Percentiles rank a stretch among this genome's conserved stretches.
Evolutionary conservation across 2,113 vertebrate species (phyloP).

Genomic region (Zosterops pallidus): DNA sequence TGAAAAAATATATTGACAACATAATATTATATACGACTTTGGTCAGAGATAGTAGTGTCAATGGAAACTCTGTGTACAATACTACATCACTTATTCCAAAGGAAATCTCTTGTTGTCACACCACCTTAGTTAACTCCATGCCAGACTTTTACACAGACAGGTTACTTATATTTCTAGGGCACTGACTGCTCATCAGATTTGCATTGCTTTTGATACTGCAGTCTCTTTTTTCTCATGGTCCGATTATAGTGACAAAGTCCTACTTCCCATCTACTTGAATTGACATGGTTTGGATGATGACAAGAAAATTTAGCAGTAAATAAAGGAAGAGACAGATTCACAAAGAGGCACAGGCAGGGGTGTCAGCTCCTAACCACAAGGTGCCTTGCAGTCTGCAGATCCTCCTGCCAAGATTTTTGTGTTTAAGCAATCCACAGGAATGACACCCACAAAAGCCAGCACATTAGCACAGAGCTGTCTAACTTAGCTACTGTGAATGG

Average conservation of each 20-base stretch:
- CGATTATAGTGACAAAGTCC: not conserved
- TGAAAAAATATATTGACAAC: not conserved
- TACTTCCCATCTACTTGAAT: not conserved
- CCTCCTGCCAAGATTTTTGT: slow-evolving; percentile 11
- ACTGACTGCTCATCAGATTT: not conserved
- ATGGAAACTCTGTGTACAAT: not conserved
- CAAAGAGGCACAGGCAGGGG: not conserved
- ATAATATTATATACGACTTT: not conserved
- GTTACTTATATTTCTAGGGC: not conserved
- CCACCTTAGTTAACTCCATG: not conserved
- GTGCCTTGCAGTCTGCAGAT: slow-evolving; percentile 40
- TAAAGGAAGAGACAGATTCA: slow-evolving; percentile 8
- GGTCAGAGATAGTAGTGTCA: not conserved
- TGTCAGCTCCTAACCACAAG: slow-evolving; percentile 9
- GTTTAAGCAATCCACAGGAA: slow-evolving; percentile 34
- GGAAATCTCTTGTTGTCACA: not conserved
- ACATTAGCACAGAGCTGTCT: not conserved
- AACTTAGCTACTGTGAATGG: not conserved
- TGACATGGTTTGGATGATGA: not conserved
- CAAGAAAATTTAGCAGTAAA: slow-evolving; percentile 13
- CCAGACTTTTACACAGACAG: not conserved
- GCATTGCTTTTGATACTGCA: not conserved
- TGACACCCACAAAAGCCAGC: slow-evolving; percentile 34
- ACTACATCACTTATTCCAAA: not conserved
- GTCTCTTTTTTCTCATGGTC: not conserved